phyloP scores from a whole-genome alignment of 2,888 invertebrate genomes.

The Mycalesis mineus region DNA sequence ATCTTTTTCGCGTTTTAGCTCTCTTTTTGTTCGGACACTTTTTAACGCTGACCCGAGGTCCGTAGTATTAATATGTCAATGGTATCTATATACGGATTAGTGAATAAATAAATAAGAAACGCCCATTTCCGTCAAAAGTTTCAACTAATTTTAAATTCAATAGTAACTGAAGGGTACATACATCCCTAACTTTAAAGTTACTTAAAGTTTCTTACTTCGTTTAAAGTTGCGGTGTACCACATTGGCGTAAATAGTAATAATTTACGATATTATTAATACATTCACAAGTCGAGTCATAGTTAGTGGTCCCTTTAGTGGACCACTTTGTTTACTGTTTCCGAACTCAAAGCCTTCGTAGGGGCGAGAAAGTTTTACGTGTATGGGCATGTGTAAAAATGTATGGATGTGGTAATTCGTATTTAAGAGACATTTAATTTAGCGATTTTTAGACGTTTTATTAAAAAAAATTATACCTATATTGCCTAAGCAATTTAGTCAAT shows the following conservation, averaged over 20 bases:
- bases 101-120: background rate
- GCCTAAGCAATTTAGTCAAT: too few species aligned
- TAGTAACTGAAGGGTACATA: background rate
- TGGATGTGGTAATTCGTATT: too few species aligned
- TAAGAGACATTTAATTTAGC: too few species aligned
- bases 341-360: background rate
- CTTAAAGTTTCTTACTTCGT: background rate
- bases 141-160: background rate
- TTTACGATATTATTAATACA: constrained; percentile 11
- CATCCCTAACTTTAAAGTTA: constrained; percentile 1
- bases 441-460: too few species aligned
- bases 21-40: too few species aligned
- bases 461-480: too few species aligned
- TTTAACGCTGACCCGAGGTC: too few species aligned
- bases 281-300: constrained; percentile 8
- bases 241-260: constrained; percentile 3
- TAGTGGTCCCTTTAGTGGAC: constrained; percentile 10
- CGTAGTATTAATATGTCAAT: too few species aligned
- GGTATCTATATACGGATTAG: too few species aligned
- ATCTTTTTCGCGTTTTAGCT: too few species aligned
- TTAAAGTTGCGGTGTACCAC: background rate
- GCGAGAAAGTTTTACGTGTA: background rate
- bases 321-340: constrained; percentile 19
- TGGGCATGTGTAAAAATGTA: too few species aligned
- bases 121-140: background rate